Evolutionary conservation across 2,797 vertebrate genomes (phyloP).

Genomic region (Steatocranus sp.): DNA sequence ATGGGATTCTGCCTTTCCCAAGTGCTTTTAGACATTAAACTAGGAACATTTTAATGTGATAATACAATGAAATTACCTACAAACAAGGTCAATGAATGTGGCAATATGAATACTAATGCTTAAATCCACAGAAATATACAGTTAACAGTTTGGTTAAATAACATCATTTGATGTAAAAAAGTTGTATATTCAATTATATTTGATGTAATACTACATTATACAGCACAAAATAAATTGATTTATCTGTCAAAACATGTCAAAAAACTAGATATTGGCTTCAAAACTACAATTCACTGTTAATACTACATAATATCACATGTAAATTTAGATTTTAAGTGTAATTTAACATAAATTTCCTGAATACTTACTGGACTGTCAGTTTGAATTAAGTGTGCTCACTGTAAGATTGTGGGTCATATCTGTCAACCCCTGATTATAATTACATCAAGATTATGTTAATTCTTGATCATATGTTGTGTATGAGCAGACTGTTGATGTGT

Average conservation of each 20-base stretch:
- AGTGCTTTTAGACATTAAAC: accelerated
- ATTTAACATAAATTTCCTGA: neutral
- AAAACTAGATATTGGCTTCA: neutral
- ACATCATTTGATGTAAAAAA: neutral
- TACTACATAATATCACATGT: accelerated
- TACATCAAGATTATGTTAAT: too few relatives aligned
- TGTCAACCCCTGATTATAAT: neutral
- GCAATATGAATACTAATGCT: neutral
- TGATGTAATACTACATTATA: neutral
- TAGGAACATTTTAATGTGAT: accelerated
- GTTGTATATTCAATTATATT: neutral
- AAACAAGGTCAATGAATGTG: neutral
- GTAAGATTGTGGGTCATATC: neutral
- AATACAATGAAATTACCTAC: neutral
- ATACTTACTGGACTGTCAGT: neutral
- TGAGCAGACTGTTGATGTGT: neutral
- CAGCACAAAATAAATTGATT: neutral
- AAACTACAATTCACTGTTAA: neutral
- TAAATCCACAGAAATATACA: neutral
- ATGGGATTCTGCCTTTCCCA: accelerated
- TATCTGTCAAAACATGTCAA: neutral
- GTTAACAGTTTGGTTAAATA: neutral
- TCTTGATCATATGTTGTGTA: neutral
- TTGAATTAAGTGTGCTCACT: neutral
- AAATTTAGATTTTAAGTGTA: neutral